Evolutionary conservation across 2,888 invertebrate species (phyloP).

Genomic region (Rotaria magnacalcarata): DNA sequence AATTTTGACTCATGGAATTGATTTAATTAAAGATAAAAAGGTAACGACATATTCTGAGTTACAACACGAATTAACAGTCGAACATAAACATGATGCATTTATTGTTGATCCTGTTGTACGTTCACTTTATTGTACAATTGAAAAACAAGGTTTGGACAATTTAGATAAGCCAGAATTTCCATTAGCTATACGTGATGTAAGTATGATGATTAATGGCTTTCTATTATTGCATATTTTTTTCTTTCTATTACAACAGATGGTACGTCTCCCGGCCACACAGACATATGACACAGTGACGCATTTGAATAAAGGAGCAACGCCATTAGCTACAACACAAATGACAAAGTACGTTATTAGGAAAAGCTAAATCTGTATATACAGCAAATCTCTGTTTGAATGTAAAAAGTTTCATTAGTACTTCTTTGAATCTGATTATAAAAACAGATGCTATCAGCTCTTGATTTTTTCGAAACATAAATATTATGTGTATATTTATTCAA

Average conservation of each 20-base stretch:
- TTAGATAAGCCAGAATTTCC: constrained; percentile 16
- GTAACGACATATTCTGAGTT: constrained; percentile 16
- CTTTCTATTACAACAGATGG: constrained; percentile 19
- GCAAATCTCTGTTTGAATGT: too few species aligned
- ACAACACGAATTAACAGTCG: background rate
- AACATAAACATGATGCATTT: background rate
- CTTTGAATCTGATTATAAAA: too few species aligned
- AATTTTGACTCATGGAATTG: background rate
- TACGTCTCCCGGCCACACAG: background rate
- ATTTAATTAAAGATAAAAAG: constrained; percentile 12
- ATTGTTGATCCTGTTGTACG: constrained; percentile 1
- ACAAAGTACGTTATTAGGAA: background rate
- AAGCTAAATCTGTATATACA: too few species aligned
- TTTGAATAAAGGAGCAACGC: background rate
- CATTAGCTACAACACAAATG: background rate
- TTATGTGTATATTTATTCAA: too few species aligned
- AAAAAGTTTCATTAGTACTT: too few species aligned
- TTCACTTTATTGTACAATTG: background rate
- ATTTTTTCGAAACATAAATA: too few species aligned
- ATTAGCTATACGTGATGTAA: constrained; percentile 31
- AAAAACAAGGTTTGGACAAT: constrained; percentile 35
- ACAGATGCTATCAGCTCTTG: too few species aligned
- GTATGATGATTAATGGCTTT: background rate
- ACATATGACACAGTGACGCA: constrained; percentile 5
- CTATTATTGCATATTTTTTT: background rate